Base-by-base conservation (phyloP, 2,888 invertebrate genomes). In the Podabrus alpinus region DNA sequence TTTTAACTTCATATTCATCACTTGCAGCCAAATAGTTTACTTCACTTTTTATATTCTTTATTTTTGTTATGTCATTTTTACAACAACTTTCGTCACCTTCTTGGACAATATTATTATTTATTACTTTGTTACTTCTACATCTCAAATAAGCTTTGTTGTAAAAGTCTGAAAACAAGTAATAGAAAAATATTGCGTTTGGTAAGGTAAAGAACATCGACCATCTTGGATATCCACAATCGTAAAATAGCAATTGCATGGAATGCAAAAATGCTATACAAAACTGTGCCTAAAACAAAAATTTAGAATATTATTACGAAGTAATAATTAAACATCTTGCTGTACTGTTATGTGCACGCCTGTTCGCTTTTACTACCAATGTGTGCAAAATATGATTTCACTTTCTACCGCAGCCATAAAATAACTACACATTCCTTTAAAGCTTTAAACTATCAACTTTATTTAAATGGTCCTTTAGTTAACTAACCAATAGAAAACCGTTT, bases 141-240 rank as follows among this genome's bases (percentile, higher is more conserved):
- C 7, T 13, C 1, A 9, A 74, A 85, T 95, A 95, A 0, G 94
- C 92, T 83, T 94, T 92, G 82, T 93, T 93, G 88, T 97, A 98
- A 89, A 97, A 98, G 84, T 97, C 94, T 76, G 93, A 92, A 89
- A 98, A 98, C 78, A 98, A 91, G 85, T 95, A 92, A 87, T 97
- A 95, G 90, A 98, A 98, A 90, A 98, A 95, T 70, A 97, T 91
- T 10, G 95, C 95, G 88, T 98, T 97, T 10, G 95, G 94, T 16
- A 96, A 90, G 69, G 96, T 97, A 87, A 97, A 94, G 84, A 92
- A 90, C 61, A 95, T 91, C 9, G 94, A 92, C 92, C 94, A 95
- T 80, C 92, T 90, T 3, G 97, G 97, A 86, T 96, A 98, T 69
- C 94, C 94, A 88, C 97, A 98, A 81, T 95, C 95, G 84, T 93